Percentiles rank a stretch among this genome's conserved stretches.
phyloP scores from a whole-genome alignment of 2,888 invertebrate genomes.

The Leucania comma region DNA sequence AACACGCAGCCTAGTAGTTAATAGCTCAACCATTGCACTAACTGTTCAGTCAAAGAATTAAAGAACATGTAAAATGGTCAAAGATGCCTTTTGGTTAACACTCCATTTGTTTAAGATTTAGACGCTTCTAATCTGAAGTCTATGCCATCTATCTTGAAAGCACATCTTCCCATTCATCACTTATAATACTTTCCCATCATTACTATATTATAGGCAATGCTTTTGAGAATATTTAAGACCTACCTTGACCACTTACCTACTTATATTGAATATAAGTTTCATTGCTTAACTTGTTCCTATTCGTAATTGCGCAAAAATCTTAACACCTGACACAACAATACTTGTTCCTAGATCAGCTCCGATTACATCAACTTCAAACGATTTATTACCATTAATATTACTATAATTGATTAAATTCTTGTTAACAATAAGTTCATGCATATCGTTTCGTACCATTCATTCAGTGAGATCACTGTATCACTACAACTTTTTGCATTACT shows the following conservation, averaged over 20 bases:
- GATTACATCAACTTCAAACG: slow-evolving; percentile 49
- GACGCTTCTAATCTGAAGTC: background rate
- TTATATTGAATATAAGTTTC: background rate
- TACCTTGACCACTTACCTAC: background rate
- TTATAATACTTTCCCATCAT: background rate
- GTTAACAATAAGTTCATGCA: slow-evolving; percentile 56
- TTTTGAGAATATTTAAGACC: background rate
- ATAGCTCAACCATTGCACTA: too few species aligned
- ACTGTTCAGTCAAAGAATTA: too few species aligned
- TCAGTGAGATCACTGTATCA: slow-evolving; percentile 61
- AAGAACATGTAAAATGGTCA: background rate
- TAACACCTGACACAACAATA: slow-evolving; percentile 44
- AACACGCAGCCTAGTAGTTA: too few species aligned
- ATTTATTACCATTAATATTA: slow-evolving; percentile 51
- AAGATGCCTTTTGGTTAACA: background rate
- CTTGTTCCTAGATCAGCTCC: slow-evolving; percentile 44
- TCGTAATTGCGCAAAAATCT: slow-evolving; percentile 35
- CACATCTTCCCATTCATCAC: background rate
- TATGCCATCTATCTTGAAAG: background rate
- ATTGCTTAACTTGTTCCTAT: slow-evolving; percentile 11
- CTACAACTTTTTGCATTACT: slow-evolving; percentile 46
- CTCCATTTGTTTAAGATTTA: background rate
- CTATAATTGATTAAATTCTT: slow-evolving; percentile 56
- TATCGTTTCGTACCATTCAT: slow-evolving; percentile 47
- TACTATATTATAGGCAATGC: background rate